A percentile compares a stretch with the other conserved stretches of the same genome.
These are phyloP conservation scores for Platygyra sinensis DNA, from an alignment of 64 coral and sea anemone genomes.

Conservation along the genomic window DNA sequence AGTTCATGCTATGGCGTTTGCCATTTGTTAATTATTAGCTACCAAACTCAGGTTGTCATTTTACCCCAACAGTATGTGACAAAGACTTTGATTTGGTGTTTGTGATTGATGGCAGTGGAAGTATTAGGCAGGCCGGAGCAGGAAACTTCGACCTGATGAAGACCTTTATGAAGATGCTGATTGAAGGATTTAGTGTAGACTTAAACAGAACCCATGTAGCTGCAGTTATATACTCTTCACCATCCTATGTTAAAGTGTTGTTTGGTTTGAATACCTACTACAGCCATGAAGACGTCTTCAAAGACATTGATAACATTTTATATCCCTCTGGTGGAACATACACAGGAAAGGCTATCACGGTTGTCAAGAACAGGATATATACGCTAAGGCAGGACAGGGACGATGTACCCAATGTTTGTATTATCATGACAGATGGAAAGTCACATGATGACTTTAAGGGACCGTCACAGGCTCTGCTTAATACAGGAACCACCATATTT, in stretches of 20 bases:
- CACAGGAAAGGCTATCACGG: neutral
- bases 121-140: neutral
- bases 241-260: neutral
- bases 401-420: neutral
- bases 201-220: constrained; percentile 7
- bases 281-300: neutral
- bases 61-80: constrained; percentile 6
- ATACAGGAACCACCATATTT: neutral
- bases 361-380: neutral
- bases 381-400: neutral
- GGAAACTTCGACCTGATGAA: neutral
- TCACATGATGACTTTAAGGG: constrained; percentile 5
- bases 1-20: too few relatives aligned
- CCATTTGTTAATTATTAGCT: too few relatives aligned
- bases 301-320: neutral
- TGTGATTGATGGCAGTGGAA: constrained; percentile 31
- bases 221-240: constrained; percentile 1
- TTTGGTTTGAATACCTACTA: neutral
- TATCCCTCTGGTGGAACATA: constrained; percentile 4
- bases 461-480: neutral
- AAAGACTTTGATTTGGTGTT: constrained; percentile 5
- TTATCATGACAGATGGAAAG: constrained; percentile 27
- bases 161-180: neutral
- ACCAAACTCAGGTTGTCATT: too few relatives aligned
- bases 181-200: neutral